These are phyloP conservation scores for Serinus canaria DNA, from an alignment of 2,113 vertebrate genomes.

Conservation along the genomic window DNA sequence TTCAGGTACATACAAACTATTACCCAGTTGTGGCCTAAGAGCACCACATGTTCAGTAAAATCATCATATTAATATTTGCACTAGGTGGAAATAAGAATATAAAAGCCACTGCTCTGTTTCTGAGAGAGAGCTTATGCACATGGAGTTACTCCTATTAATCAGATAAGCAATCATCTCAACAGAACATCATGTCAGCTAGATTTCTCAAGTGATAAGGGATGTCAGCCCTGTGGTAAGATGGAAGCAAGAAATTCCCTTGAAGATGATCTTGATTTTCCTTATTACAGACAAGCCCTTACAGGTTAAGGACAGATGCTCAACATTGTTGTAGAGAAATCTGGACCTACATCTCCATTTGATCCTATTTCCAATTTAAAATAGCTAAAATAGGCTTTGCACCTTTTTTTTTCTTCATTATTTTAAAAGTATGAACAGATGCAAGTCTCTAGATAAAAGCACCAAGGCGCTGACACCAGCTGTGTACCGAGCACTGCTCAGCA, in stretches of 20 bases:
- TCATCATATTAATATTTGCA: not conserved
- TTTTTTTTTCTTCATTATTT: not conserved
- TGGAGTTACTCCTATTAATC: not conserved
- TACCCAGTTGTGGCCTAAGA: not conserved
- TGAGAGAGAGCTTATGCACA: not conserved
- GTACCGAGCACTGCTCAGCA: not conserved
- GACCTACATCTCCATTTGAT: not conserved
- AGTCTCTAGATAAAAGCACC: not conserved
- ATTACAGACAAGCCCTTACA: not conserved
- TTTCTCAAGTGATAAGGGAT: not conserved
- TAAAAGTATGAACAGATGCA: not conserved
- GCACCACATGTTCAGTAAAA: not conserved
- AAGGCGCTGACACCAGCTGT: not conserved
- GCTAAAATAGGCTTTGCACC: not conserved
- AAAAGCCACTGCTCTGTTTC: not conserved
- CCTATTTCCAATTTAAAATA: not conserved
- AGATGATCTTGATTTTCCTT: not conserved
- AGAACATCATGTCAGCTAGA: not conserved
- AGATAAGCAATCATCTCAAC: not conserved
- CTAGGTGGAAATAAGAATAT: not conserved
- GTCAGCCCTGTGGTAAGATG: not conserved
- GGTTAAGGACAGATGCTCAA: not conserved
- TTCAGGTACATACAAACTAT: not conserved
- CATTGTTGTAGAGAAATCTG: not conserved
- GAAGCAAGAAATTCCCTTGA: not conserved